Base-by-base conservation (phyloP, 1,140 invertebrate genomes). In the Zaprionus camerounensis region DNA sequence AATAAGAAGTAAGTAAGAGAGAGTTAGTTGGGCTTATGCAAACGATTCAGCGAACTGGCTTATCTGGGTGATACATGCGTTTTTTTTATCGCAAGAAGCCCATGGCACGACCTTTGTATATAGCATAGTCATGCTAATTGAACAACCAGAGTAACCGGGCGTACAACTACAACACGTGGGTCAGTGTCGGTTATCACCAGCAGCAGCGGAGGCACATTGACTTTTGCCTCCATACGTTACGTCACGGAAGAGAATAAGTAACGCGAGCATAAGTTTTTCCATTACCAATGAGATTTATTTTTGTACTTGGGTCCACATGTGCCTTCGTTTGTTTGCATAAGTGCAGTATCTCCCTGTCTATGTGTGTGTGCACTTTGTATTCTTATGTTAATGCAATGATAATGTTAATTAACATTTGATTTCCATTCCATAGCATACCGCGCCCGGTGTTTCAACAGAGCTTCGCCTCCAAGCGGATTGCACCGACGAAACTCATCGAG, bases 361-460 rank as follows among this genome's bases (percentile, higher is more conserved):
- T 67, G 20, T 28, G 26, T 22, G 20, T 24, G 15, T 28, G 20
- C n/a, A 17, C 26, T 17, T 53, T 31, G 55, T 57, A 44, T 72
- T 58, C n/a, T 61, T 22, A 70, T 38, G 61, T 62, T 75, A 76
- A 72, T 55, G 46, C 34, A 13, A 49, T 67, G 13, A 12, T 38
- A 58, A 58, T n/a, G 24, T 20, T 22, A 31, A 46, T 71, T 63
- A 49, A 11, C 36, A 53, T 61, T 72, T 17, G 24, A 41, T 71
- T 66, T 57, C 13, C 44, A 46, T 65, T 72, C 79, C 66, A 61
- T 65, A 94, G 93, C 75, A 93, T 91, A 78, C 93, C 93, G 61
- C 93, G 93, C 31, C 93, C 93, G 61, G 92, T 93, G 17, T 94
- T 94, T 72, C 93, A 94, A 78, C 93, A 93, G 69, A 85, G 84